Evolutionary conservation across 2,888 invertebrate species (phyloP), one percentile per base, ranked within the genome.

Genomic region (Reticulitermes lucifugus): DNA sequence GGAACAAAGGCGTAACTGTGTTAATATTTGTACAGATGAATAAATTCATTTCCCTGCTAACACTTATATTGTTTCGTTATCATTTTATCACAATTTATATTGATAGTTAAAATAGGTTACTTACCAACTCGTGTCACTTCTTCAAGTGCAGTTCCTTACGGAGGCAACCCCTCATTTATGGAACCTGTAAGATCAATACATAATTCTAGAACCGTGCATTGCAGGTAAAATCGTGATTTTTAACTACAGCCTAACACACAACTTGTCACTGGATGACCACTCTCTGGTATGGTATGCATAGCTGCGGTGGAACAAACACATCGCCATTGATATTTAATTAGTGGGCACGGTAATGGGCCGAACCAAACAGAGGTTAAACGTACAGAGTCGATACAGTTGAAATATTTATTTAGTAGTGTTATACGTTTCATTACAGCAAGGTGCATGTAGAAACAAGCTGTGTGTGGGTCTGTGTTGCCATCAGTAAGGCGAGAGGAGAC

Each of bases 291-390:
- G 77, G 46, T 77, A 77, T n/a, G 77, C 51, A 73, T 41, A 41
- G 73, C 73, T 73, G 41, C 41, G 9, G 73, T 73, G 77, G 46
- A 70, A 81, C 81, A 81, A 81, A 81, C 81, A 81, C 29, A 70
- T 81, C 81, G 29, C n/a, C 81, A 81, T 81, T 81, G 81, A 81
- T 81, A 81, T 81, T 81, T 70, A 81, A 81, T 81, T 81, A 81
- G 81, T n/a, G 81, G 70, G 70, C 70, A 70, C 70, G 81, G 70
- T 81, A 81, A 81, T 81, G 81, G 81, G 81, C 81, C 43, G 65
- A 81, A 81, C 65, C 81, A 51, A 46, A 77, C 77, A 77, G 51
- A 77, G 77, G 77, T 77, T 77, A 77, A 77, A 41, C 46, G 77
- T 77, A 77, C 51, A 10, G 43, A 77, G n/a, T 77, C 46, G 77